Base-by-base conservation (phyloP, 2,797 vertebrate genomes). In the Gymnocypris eckloni region DNA sequence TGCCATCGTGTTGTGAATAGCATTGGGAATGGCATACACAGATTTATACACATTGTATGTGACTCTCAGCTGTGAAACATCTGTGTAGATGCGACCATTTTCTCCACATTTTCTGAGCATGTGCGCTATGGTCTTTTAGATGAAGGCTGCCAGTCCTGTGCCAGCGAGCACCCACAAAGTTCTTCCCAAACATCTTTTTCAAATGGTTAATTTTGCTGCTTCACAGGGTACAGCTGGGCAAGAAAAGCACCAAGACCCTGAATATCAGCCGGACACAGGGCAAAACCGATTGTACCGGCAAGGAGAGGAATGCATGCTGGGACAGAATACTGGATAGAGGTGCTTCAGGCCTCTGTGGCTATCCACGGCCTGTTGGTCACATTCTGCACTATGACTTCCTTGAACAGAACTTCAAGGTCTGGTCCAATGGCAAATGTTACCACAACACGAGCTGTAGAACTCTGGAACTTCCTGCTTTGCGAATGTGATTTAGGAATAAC, bases 41-140 rank as follows among this genome's bases (percentile, higher is more conserved):
- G 91, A 91, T 84, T 90, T 93, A 75, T 93, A 93, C 41, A 93
- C 91, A 72, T 92, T 93, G 48, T 93, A 92, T 66, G 85, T 92
- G n/a, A 87, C 86, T 87, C 90, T 89, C 80, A 91, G 70, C 72
- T 92, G 90, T 43, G 89, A 90, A 43, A 92, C 90, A 72, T 92
- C 90, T 50, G 85, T 86, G 52, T 92, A 92, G 6, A 89, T 77
- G 54, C 80, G 87, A 12, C 83, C 79, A 13, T 72, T 39, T 82
- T 79, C 81, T 90, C 89, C 70, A 91, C 79, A 78, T 88, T 89
- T 80, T 93, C 90, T 52, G 71, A 84, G 8, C 89, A 91, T 37
- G 89, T 91, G 72, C 93, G 94, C 13, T 50, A 83, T 50, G 87
- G 70, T 20, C 52, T 79, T 20, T 48, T 37, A 28, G 73, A 81